Percentiles rank a stretch among this genome's conserved stretches.
phyloP scores from a whole-genome alignment of 2,888 invertebrate species.

The Julus scandinavius region DNA sequence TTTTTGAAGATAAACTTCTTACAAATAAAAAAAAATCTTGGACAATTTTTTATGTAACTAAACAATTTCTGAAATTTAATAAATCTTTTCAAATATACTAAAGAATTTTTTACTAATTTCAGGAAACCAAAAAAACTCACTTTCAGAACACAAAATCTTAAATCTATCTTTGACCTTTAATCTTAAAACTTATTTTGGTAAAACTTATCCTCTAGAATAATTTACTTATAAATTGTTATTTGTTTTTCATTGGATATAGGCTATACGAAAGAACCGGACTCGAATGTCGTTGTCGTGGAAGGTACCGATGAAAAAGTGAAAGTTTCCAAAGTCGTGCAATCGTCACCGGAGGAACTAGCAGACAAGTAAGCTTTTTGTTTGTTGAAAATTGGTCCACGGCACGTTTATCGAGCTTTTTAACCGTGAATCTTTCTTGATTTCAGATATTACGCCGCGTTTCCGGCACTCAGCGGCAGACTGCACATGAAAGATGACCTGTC shows the following conservation, averaged over 20 bases:
- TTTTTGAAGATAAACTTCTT: too few species aligned
- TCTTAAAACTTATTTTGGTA: too few species aligned
- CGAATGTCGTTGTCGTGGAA: background rate
- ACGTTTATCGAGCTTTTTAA: background rate
- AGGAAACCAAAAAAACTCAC: too few species aligned
- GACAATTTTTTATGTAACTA: too few species aligned
- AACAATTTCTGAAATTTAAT: too few species aligned
- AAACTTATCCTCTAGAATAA: too few species aligned
- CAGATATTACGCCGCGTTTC: slow-evolving; percentile 68
- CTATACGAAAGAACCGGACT: background rate
- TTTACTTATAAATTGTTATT: background rate
- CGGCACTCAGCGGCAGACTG: slow-evolving; percentile 63
- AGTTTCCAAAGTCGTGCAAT: slow-evolving; percentile 18
- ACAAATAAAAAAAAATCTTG: too few species aligned
- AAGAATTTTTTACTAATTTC: too few species aligned
- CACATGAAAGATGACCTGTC: slow-evolving; percentile 58
- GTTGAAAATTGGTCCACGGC: background rate
- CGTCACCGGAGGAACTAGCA: slow-evolving; percentile 64
- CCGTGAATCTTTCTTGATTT: background rate
- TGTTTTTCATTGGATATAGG: background rate
- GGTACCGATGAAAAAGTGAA: background rate
- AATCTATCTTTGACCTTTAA: too few species aligned
- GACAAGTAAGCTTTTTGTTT: slow-evolving; percentile 62
- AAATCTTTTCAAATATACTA: too few species aligned
- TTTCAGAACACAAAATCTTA: too few species aligned